Percentiles rank a stretch among this genome's conserved stretches.
Evolutionary conservation across 2,113 vertebrate genomes (phyloP).

Genomic region (Rhagologus leucostigma): DNA sequence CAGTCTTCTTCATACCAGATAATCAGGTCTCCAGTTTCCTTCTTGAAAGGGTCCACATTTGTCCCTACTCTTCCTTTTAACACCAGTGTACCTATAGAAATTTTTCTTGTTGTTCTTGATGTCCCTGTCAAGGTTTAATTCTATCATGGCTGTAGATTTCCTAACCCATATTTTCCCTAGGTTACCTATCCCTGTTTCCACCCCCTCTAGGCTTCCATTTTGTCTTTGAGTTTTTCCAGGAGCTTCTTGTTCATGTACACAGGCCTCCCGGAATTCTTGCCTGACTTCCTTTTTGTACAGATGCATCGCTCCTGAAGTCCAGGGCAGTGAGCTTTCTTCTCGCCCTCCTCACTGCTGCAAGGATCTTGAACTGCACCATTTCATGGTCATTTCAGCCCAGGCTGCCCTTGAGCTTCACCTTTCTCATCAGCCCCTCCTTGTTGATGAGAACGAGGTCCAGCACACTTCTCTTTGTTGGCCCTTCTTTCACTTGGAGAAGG

Average conservation of each 20-base stretch:
- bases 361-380: not conserved
- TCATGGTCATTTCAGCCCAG: not conserved
- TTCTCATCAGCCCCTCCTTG: not conserved
- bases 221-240: not conserved
- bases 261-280: not conserved
- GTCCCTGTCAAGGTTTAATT: not conserved
- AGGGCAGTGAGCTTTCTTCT: not conserved
- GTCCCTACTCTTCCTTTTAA: not conserved
- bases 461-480: not conserved
- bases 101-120: not conserved
- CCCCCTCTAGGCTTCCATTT: not conserved
- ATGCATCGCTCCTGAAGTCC: not conserved
- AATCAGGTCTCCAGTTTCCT: not conserved
- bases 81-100: rapidly evolving
- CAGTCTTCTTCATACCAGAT: not conserved
- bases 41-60: not conserved
- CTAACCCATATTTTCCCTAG: not conserved
- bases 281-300: not conserved
- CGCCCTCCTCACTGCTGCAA: not conserved
- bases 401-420: not conserved
- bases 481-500: not conserved
- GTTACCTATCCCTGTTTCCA: not conserved
- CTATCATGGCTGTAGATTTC: not conserved
- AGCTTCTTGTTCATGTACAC: not conserved
- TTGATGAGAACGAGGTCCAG: not conserved